Evolutionary conservation across 2,797 vertebrate species (phyloP).

Genomic region (Ceryle rudis): DNA sequence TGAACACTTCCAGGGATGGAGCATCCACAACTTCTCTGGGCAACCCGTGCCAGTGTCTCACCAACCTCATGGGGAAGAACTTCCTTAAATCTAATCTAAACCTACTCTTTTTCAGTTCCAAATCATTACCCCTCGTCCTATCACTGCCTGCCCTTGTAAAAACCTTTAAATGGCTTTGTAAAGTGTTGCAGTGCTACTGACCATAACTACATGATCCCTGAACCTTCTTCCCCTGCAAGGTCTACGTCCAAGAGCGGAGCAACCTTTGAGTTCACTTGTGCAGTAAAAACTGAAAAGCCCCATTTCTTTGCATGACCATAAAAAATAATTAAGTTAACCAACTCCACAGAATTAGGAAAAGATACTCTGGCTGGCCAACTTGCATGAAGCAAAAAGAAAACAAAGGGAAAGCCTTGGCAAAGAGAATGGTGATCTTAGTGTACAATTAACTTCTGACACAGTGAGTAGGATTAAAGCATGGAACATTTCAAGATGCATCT

Average conservation of each 20-base stretch:
- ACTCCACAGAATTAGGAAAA: not conserved
- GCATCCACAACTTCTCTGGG: not conserved
- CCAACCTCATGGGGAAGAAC: not conserved
- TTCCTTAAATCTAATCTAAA: not conserved
- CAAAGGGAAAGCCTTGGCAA: constrained; percentile 44
- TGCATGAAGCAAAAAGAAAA: not conserved
- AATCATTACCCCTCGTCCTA: not conserved
- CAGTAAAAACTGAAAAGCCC: not conserved
- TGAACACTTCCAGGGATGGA: not conserved
- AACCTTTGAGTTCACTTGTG: not conserved
- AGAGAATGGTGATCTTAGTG: constrained; percentile 32
- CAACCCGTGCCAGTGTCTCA: not conserved
- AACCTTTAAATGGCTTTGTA: not conserved
- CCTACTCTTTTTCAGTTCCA: not conserved
- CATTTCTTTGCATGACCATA: not conserved
- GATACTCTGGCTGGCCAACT: not conserved
- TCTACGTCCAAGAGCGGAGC: not conserved
- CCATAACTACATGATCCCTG: not conserved
- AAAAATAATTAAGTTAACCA: constrained; percentile 44
- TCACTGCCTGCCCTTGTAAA: not conserved
- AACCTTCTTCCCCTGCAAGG: not conserved
- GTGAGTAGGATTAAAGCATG: constrained; percentile 40
- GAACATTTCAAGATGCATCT: constrained; percentile 37
- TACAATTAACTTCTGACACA: constrained; percentile 44
- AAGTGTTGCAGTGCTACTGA: not conserved